Conservation (phyloP, 37 sponge, comb jelly and placozoan species). For the Halisarca cf. caerulea region DNA sequence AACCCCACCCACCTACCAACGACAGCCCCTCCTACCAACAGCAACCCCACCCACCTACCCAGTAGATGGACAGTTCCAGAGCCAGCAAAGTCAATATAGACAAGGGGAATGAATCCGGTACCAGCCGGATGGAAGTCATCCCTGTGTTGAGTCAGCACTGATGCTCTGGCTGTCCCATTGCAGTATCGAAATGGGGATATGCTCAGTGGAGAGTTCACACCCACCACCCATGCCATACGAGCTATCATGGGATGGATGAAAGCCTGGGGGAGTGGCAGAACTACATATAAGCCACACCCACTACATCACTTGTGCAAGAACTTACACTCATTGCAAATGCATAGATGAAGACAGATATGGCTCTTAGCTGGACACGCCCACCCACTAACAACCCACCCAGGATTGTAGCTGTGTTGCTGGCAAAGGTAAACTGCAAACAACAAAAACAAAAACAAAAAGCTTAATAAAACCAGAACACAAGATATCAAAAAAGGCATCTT, state of each 20-base stretch:
- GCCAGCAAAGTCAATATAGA: slow-evolving; percentile 88
- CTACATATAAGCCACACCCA: too few relatives aligned
- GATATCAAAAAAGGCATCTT: not conserved
- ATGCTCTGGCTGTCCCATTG: slow-evolving; percentile 61
- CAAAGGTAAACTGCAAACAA: slow-evolving; percentile 88
- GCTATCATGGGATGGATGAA: slow-evolving; percentile 79
- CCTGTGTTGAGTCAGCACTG: not conserved
- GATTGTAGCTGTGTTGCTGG: slow-evolving; percentile 89
- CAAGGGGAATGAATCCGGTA: not conserved
- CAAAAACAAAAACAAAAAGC: slow-evolving; percentile 33
- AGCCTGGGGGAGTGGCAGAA: slow-evolving; percentile 29
- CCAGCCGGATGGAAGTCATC: not conserved
- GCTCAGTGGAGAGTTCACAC: not conserved
- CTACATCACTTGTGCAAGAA: too few relatives aligned
- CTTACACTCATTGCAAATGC: slow-evolving; percentile 76
- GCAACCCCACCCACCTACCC: too few relatives aligned
- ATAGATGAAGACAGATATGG: slow-evolving; percentile 57
- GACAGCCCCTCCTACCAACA: too few relatives aligned
- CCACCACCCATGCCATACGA: slow-evolving; percentile 65
- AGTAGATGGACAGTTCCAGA: slow-evolving; percentile 80
- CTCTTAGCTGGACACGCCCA: slow-evolving; percentile 60
- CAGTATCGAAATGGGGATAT: slow-evolving; percentile 72
- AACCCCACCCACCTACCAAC: too few relatives aligned
- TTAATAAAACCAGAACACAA: not conserved
- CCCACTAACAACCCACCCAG: slow-evolving; percentile 81